Conservation (phyloP, 2,888 invertebrate species). For the Toxonevra muliebris region DNA sequence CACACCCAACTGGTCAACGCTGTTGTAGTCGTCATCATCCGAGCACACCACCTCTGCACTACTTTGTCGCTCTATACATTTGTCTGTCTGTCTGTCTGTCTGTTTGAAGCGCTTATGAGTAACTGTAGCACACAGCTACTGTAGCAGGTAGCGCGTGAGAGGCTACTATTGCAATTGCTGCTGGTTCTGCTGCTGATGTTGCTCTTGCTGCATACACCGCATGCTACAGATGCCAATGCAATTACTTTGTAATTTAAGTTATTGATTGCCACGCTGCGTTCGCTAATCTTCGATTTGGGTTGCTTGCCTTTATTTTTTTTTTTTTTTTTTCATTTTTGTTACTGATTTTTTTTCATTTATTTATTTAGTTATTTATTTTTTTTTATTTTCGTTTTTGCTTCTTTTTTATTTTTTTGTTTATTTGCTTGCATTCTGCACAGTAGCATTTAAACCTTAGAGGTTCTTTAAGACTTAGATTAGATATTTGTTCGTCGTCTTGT, state of each 20-base stretch:
- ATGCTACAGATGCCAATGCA: constrained; percentile 55
- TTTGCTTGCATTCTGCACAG: neutral
- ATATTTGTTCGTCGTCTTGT: constrained; percentile 22
- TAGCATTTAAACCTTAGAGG: neutral
- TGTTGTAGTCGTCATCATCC: neutral
- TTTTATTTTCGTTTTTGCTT: constrained; percentile 4
- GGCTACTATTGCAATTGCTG: constrained; percentile 3
- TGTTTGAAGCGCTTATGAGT: constrained; percentile 16
- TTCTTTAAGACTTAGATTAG: neutral
- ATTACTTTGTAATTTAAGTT: constrained; percentile 64
- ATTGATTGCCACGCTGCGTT: constrained; percentile 60
- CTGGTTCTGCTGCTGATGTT: constrained; percentile 23
- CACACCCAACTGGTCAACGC: neutral
- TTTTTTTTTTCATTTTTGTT: constrained; percentile 12
- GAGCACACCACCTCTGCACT: too few relatives aligned
- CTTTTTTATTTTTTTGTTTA: constrained; percentile 15
- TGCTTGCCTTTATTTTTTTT: constrained; percentile 7
- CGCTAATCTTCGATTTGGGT: neutral
- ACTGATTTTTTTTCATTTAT: neutral
- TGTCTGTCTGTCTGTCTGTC: too few relatives aligned
- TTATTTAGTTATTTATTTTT: constrained; percentile 19
- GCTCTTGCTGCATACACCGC: constrained; percentile 15
- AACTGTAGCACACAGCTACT: constrained; percentile 28
- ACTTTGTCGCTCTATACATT: too few relatives aligned
- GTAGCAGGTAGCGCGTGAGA: constrained; percentile 2